These are phyloP conservation scores for Apoderus coryli DNA, from an alignment of 2,888 invertebrate genomes.

Conservation along the genomic window DNA sequence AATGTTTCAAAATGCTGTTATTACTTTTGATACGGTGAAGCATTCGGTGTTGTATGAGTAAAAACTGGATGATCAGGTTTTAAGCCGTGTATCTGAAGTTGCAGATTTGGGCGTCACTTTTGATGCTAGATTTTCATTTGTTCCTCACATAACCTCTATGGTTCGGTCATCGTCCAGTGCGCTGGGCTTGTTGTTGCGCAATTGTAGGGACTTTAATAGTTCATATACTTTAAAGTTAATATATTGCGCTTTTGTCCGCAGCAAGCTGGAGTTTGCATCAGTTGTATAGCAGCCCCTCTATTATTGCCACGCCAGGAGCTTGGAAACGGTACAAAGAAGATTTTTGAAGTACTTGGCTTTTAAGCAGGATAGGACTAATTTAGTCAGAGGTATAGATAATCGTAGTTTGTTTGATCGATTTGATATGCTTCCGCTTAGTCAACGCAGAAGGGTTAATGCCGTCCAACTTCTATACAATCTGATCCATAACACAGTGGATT, in stretches of 20 bases:
- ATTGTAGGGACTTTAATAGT: not conserved
- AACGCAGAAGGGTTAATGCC: not conserved
- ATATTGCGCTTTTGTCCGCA: conserved; percentile 1
- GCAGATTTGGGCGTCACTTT: not conserved
- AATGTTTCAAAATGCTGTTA: not conserved
- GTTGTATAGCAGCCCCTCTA: not conserved
- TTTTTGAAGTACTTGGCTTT: not conserved
- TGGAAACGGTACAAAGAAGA: conserved; percentile 1
- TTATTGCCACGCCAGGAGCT: not conserved
- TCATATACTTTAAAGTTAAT: not conserved
- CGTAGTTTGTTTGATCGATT: not conserved
- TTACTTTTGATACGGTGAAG: not conserved
- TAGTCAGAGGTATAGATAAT: not conserved
- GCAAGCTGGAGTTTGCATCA: not conserved
- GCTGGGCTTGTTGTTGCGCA: not conserved
- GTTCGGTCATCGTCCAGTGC: not conserved
- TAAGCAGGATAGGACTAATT: not conserved
- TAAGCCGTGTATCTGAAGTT: not conserved
- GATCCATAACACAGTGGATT: not conserved
- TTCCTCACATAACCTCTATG: not conserved
- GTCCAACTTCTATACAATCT: conserved; percentile 1
- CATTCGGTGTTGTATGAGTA: not conserved
- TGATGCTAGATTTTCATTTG: not conserved
- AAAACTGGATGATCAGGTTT: not conserved
- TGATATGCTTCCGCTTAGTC: not conserved